Conservation (phyloP, 2,797 vertebrate genomes). For the Menidia menidia region DNA sequence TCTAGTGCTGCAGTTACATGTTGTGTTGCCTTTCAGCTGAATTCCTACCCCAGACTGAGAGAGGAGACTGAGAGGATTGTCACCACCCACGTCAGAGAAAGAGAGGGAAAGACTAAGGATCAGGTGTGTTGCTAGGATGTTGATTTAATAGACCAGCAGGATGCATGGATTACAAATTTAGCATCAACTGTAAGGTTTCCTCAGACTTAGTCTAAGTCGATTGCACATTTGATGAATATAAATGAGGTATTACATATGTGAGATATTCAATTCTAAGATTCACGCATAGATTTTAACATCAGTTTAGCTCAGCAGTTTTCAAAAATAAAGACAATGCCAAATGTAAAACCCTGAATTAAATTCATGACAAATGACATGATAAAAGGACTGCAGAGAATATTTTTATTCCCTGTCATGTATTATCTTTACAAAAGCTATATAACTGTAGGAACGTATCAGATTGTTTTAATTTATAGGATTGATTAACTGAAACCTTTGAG, state of each 20-base stretch:
- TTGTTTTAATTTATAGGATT: neutral
- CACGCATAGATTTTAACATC: too few species aligned
- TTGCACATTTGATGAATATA: neutral
- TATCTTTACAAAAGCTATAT: too few species aligned
- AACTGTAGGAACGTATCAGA: neutral
- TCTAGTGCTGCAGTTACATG: slow-evolving; percentile 62
- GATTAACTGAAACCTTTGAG: slow-evolving; percentile 24
- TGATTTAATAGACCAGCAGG: slow-evolving; percentile 1
- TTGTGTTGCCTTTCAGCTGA: slow-evolving; percentile 84
- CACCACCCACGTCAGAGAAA: slow-evolving; percentile 91
- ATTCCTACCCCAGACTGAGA: slow-evolving; percentile 91
- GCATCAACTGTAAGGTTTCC: neutral
- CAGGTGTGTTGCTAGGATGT: slow-evolving; percentile 83
- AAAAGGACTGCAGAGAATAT: neutral
- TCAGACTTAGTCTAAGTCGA: neutral
- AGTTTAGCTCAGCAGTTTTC: too few species aligned
- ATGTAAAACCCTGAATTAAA: too few species aligned
- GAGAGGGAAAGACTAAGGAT: slow-evolving; percentile 95
- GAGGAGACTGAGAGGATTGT: slow-evolving; percentile 97
- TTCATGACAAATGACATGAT: too few species aligned
- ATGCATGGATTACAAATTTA: neutral
- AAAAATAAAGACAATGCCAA: too few species aligned
- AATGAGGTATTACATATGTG: neutral
- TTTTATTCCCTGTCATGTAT: too few species aligned
- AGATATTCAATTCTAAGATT: too few species aligned